These are phyloP conservation scores for Thomomys bottae DNA, from an alignment of 2,113 vertebrate genomes.

Conservation along the genomic window DNA sequence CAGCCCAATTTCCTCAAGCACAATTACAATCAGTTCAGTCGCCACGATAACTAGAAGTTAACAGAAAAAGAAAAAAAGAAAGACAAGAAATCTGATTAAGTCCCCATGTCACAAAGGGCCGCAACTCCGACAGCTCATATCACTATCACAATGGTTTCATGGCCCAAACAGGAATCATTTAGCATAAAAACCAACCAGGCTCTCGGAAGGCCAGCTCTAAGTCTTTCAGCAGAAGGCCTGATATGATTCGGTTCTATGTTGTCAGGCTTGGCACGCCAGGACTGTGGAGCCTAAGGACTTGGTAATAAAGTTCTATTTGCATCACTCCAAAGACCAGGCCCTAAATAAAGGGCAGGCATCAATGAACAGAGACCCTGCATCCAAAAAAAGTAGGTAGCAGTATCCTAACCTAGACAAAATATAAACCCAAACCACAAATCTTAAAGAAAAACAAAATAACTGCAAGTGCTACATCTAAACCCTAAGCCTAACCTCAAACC, in stretches of 20 bases:
- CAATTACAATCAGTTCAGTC: constrained; percentile 65
- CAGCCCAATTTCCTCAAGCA: constrained; percentile 76
- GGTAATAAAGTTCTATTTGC: too few species aligned
- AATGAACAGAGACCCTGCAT: too few species aligned
- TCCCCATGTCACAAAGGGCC: constrained; percentile 33
- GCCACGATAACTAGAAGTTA: constrained; percentile 47
- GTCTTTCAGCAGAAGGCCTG: not conserved
- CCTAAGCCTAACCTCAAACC: too few species aligned
- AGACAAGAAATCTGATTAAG: not conserved
- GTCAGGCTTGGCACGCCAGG: constrained; percentile 9
- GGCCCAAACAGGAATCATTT: not conserved
- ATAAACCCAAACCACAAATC: too few species aligned
- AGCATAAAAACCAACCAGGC: constrained; percentile 1
- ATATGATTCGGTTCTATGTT: not conserved
- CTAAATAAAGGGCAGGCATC: too few species aligned
- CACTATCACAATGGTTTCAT: not conserved
- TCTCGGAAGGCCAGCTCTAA: constrained; percentile 49
- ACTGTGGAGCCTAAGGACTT: not conserved
- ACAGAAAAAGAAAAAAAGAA: not conserved
- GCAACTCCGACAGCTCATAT: not conserved
- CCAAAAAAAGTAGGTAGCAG: too few species aligned
- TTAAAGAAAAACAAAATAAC: too few species aligned
- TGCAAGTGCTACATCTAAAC: too few species aligned
- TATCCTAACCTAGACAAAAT: too few species aligned
- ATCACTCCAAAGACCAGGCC: too few species aligned